These are phyloP conservation scores for Perccottus glenii DNA, from an alignment of 2,113 vertebrate species.

Conservation along the genomic window DNA sequence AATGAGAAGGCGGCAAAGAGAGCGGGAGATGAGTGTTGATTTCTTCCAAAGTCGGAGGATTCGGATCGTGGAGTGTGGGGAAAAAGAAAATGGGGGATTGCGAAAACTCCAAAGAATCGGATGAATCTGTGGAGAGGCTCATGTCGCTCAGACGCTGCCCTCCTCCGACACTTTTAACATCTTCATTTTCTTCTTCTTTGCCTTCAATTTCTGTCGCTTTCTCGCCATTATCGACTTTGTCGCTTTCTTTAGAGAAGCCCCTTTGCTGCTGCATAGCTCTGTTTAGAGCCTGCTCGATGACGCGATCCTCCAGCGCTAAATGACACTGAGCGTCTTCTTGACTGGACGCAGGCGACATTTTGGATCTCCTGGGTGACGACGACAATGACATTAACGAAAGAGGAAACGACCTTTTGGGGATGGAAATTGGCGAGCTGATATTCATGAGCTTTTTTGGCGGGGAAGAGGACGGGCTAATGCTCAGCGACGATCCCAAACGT, in stretches of 20 bases:
- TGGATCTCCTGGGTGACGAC: slow-evolving; percentile 71
- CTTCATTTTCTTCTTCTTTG: background rate
- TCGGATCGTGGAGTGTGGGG: slow-evolving; percentile 76
- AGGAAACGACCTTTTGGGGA: slow-evolving; percentile 75
- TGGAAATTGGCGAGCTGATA: slow-evolving; percentile 71
- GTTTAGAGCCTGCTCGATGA: slow-evolving; percentile 57
- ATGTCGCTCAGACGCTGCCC: slow-evolving; percentile 90
- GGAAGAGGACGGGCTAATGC: slow-evolving; percentile 64
- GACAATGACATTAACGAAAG: slow-evolving; percentile 66
- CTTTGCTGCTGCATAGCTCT: slow-evolving; percentile 68
- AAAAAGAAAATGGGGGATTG: slow-evolving; percentile 77
- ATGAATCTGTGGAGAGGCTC: slow-evolving; percentile 95
- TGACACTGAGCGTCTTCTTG: slow-evolving; percentile 76
- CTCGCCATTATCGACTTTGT: background rate
- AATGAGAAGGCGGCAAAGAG: slow-evolving; percentile 74
- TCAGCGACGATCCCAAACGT: slow-evolving; percentile 63
- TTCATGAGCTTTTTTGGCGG: slow-evolving; percentile 75
- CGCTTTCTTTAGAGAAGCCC: background rate
- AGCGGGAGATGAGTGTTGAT: slow-evolving; percentile 78
- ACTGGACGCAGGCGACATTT: slow-evolving; percentile 78
- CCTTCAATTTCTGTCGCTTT: background rate
- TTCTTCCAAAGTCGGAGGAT: slow-evolving; percentile 52
- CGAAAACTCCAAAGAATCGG: slow-evolving; percentile 88
- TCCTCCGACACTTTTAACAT: slow-evolving; percentile 55
- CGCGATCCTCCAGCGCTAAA: slow-evolving; percentile 64